A percentile compares a stretch with the other conserved stretches of the same genome.
phyloP scores from a whole-genome alignment of 2,888 invertebrate species.

The Trichacis sp. region DNA sequence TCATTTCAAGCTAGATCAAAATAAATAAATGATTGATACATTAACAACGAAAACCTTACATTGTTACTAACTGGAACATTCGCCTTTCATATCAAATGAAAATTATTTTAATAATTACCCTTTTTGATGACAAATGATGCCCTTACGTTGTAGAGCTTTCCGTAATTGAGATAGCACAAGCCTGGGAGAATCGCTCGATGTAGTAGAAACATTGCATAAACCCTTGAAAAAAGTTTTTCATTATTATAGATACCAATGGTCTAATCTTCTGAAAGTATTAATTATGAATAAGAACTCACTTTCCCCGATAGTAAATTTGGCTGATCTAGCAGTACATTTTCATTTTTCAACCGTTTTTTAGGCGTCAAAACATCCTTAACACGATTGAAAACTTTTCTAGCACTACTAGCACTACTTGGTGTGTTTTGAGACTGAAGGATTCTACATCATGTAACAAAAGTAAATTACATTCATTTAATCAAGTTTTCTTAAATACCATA shows the following conservation, averaged over 20 bases:
- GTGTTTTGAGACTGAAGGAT: conserved; percentile 56
- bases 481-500: too few species aligned
- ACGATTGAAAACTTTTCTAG: conserved; percentile 74
- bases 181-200: conserved; percentile 76
- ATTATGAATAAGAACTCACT: conserved; percentile 57
- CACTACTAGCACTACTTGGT: conserved; percentile 73
- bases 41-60: too few species aligned
- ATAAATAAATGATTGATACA: too few species aligned
- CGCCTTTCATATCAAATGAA: too few species aligned
- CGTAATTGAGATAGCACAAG: conserved; percentile 74
- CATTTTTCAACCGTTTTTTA: conserved; percentile 66
- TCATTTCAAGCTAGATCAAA: too few species aligned
- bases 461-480: too few species aligned
- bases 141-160: conserved; percentile 74
- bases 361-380: conserved; percentile 80
- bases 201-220: conserved; percentile 80
- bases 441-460: too few species aligned
- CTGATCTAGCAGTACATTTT: conserved; percentile 56
- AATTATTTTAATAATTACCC: conserved; percentile 71
- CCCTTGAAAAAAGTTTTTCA: conserved; percentile 63
- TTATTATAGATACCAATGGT: background rate
- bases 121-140: conserved; percentile 75
- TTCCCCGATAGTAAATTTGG: conserved; percentile 70
- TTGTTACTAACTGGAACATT: too few species aligned
- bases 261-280: background rate